Base-by-base conservation (phyloP, 2,888 invertebrate species). In the Scaptodrosophila latifasciaeformis region DNA sequence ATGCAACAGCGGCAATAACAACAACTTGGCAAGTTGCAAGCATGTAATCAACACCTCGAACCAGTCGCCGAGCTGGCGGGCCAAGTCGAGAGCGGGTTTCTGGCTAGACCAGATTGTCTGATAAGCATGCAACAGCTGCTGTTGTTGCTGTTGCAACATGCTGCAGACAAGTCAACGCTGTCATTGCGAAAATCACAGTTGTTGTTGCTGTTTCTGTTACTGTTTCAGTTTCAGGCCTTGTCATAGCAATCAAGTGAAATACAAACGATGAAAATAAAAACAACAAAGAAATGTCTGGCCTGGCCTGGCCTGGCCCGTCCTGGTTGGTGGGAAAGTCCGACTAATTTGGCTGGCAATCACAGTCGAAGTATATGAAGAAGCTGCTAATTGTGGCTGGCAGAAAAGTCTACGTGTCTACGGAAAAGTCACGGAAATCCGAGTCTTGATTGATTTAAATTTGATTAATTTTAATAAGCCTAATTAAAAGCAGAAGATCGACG, bases 1-100 rank as follows among this genome's bases (percentile, higher is more conserved):
- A 21, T 40, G 40, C 40, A 10, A 40, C n/a, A 17, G n/a, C n/a
- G n/a, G n/a, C n/a, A n/a, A n/a, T n/a, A n/a, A n/a, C n/a, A n/a
- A n/a, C 21, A 21, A n/a, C 40, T 40, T 17, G 40, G 19, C 40
- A 21, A 21, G 21, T 40, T 13, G 40, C 19, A 18, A 40, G 12
- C 40, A 24, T 40, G 40, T 40, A 40, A 40, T 40, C 40, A 40
- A 40, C 40, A 40, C 40, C 40, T 40, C 10, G 40, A n/a, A 40
- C n/a, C 40, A 12, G 40, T 6, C 19, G n/a, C 15, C 4, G 19
- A 40, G 19, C 6, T 17, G n/a, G 19, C 5, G 24, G n/a, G 24
- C 7, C 24, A 24, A 7, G 17, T 21, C 19, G 40, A 12, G 10
- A 10, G 31, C 31, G 31, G 31, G 10, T 9, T 5, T 12, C 31